Conservation (phyloP, 2,113 vertebrate species). For the Mustelus asterias region DNA sequence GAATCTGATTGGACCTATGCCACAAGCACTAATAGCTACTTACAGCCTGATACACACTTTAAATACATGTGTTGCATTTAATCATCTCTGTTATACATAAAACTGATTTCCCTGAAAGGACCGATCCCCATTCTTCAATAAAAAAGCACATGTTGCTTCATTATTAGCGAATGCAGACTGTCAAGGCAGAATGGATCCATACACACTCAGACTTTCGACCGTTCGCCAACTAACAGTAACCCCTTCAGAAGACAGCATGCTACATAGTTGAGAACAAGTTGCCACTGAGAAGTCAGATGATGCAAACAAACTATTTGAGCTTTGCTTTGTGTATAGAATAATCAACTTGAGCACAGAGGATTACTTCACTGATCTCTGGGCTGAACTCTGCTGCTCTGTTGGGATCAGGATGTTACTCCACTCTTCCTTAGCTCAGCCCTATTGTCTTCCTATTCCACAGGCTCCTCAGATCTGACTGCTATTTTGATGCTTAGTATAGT, state of each 20-base stretch:
- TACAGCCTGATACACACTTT: background rate
- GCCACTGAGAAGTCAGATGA: background rate
- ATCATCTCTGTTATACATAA: background rate
- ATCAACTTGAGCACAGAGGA: background rate
- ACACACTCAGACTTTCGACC: background rate
- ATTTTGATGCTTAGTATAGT: background rate
- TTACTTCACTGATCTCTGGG: background rate
- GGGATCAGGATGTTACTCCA: background rate
- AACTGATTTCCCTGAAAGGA: background rate
- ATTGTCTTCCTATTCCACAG: background rate
- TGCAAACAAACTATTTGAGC: background rate
- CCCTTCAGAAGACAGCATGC: background rate
- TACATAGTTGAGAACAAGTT: background rate
- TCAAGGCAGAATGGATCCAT: background rate
- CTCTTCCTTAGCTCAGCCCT: background rate
- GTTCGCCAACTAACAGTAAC: background rate
- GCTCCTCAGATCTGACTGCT: background rate
- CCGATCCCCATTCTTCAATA: background rate
- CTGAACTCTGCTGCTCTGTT: background rate
- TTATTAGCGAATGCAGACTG: background rate
- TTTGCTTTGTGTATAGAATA: background rate
- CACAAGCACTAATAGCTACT: background rate
- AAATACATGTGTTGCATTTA: background rate
- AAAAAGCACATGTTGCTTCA: background rate
- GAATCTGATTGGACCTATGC: background rate